Percentiles rank a stretch among this genome's conserved stretches.
Conservation (phyloP, 2,888 invertebrate genomes). For the Microchrysa polita region DNA sequence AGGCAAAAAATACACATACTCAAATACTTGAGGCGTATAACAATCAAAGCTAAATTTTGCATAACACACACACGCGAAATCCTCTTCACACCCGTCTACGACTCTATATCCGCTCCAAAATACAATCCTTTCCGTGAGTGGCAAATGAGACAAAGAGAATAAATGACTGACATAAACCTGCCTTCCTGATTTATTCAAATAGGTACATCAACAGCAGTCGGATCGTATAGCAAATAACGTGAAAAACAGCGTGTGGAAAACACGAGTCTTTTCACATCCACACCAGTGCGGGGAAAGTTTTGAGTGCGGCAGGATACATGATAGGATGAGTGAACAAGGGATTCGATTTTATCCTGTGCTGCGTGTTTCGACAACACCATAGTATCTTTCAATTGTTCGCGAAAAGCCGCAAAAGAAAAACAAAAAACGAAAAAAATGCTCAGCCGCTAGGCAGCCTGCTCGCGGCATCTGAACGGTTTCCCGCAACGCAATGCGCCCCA, state of each 20-base stretch:
- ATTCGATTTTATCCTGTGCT: conserved; percentile 10
- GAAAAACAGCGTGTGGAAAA: not conserved
- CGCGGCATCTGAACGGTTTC: not conserved
- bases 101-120: not conserved
- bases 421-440: too few relatives aligned
- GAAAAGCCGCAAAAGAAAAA: not conserved
- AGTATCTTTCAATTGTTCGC: not conserved
- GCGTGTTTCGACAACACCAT: not conserved
- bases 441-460: not conserved
- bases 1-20: too few relatives aligned
- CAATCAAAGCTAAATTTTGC: too few relatives aligned
- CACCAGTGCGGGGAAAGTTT: too few relatives aligned
- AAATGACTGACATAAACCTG: not conserved
- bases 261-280: not conserved
- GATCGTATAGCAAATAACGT: not conserved
- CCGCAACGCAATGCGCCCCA: not conserved
- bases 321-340: too few relatives aligned
- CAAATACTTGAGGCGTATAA: too few relatives aligned
- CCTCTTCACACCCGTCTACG: too few relatives aligned
- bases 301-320: too few relatives aligned
- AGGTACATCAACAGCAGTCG: not conserved
- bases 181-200: not conserved
- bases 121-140: not conserved
- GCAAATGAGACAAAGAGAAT: not conserved
- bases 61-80: too few relatives aligned